Percentiles rank a stretch among this genome's conserved stretches.
These are phyloP conservation scores for Ormyrus pomaceus DNA, from an alignment of 2,888 invertebrate species.

Conservation along the genomic window DNA sequence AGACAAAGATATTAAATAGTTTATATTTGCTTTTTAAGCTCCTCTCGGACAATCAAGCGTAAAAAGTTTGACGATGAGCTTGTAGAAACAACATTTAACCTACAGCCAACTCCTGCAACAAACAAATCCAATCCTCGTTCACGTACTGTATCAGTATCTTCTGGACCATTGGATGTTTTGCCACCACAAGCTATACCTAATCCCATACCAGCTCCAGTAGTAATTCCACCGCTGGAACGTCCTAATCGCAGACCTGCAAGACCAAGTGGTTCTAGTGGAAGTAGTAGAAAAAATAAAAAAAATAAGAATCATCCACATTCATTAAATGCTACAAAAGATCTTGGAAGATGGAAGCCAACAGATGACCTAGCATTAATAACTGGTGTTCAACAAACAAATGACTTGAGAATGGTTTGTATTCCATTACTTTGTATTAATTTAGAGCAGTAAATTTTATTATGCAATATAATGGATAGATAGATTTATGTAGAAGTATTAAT, in stretches of 20 bases:
- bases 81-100: constrained; percentile 82
- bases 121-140: constrained; percentile 71
- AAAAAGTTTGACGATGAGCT: constrained; percentile 98
- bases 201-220: constrained; percentile 65
- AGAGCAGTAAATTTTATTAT: background rate
- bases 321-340: constrained; percentile 85
- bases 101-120: constrained; percentile 71
- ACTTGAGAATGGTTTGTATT: constrained; percentile 80
- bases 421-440: background rate
- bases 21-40: constrained; percentile 75
- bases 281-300: constrained; percentile 72
- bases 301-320: constrained; percentile 83
- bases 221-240: constrained; percentile 68
- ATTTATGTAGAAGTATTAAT: background rate
- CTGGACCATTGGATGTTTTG: constrained; percentile 66
- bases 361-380: constrained; percentile 96
- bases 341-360: constrained; percentile 97
- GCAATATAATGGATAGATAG: background rate
- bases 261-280: constrained; percentile 70
- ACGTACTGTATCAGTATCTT: constrained; percentile 67
- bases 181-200: constrained; percentile 66
- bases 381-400: constrained; percentile 94
- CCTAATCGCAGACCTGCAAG: constrained; percentile 69
- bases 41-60: constrained; percentile 95
- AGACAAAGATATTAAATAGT: too few relatives aligned